These are phyloP conservation scores for Nipponacmea schrenckii DNA, from an alignment of 2,888 invertebrate species.

Conservation along the genomic window DNA sequence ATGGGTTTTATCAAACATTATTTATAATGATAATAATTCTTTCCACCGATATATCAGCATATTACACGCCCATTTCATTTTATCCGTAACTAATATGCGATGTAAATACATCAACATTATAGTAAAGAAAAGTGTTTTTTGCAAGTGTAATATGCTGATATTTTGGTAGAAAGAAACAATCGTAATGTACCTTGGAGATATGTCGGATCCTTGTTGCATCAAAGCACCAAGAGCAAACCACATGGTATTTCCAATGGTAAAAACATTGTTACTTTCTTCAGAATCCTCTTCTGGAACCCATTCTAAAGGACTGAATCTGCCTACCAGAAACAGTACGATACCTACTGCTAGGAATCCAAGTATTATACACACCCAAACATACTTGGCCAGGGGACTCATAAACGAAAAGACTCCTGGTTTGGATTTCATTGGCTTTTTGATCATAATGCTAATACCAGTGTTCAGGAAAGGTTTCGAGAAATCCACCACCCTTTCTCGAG, in stretches of 20 bases:
- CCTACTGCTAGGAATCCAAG: slow-evolving; percentile 95
- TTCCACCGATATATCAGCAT: no score
- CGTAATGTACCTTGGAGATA: slow-evolving; percentile 83
- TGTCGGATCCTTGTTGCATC: slow-evolving; percentile 98
- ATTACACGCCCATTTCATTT: no score
- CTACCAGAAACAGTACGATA: slow-evolving; percentile 95
- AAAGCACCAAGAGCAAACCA: slow-evolving; percentile 98
- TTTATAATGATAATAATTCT: no score
- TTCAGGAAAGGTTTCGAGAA: slow-evolving; percentile 98
- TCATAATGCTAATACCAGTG: slow-evolving; percentile 93
- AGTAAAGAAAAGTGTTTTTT: no score
- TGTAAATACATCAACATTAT: no score
- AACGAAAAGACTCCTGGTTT: slow-evolving; percentile 97
- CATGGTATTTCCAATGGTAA: slow-evolving; percentile 93
- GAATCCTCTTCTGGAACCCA: slow-evolving; percentile 76
- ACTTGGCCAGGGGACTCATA: slow-evolving; percentile 91
- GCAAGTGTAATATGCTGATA: no score
- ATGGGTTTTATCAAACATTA: no score
- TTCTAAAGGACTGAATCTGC: slow-evolving; percentile 95
- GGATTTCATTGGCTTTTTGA: slow-evolving; percentile 92
- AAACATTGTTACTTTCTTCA: slow-evolving; percentile 68
- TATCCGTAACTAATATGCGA: no score
- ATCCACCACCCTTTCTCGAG: slow-evolving; percentile 92
- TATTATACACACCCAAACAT: slow-evolving; percentile 87
- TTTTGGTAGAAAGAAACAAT: slow-evolving; percentile 33